Evolutionary conservation across 2,113 vertebrate species (phyloP), one percentile per base, ranked within the genome.

Genomic region (Varanus komodoensis): DNA sequence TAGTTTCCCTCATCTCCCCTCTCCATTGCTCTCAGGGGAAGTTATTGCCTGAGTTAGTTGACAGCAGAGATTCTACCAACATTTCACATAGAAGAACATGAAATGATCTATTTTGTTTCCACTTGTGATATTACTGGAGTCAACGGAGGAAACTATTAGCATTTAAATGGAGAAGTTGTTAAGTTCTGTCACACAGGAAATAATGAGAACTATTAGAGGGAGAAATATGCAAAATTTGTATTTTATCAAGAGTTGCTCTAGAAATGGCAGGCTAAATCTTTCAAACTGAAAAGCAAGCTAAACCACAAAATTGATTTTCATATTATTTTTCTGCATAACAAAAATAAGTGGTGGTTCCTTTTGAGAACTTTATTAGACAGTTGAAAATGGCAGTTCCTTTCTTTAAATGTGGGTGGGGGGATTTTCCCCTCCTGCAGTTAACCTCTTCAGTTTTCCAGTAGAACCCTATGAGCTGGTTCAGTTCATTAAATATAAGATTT

Each of bases 161-260:
- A 94, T 93, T 95, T 94, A 94, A 93, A 96, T 95, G 15, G 92
- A 93, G 89, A 95, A 77, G 87, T 89, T 91, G 84, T 90, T 93
- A 94, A 93, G 93, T 91, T 91, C 87, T 92, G 91, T 89, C 90
- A 89, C 0, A 0, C 21, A 92, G 69, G 89, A 97, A 96, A 93
- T 91, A 89, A 94, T 93, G 83, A 91, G 89, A 95, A 87, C 84
- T 88, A 92, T 94, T 95, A 94, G 84, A 48, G 94, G 84, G 89
- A 48, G 90, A 94, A 86, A 75, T 88, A 38, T 83, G 50, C 87
- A 29, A 77, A 88, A 87, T 44, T 93, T 91, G 87, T 89, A 79
- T 67, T 91, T 78, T 81, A 8, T 87, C 0, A 0, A 94, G 67
- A 81, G n/a, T 64, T 48, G 68, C 57, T 81, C 15, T 6, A 12